Percentiles rank a stretch among this genome's conserved stretches.
phyloP scores from a whole-genome alignment of 1,140 invertebrate species.

The Formica selysi region DNA sequence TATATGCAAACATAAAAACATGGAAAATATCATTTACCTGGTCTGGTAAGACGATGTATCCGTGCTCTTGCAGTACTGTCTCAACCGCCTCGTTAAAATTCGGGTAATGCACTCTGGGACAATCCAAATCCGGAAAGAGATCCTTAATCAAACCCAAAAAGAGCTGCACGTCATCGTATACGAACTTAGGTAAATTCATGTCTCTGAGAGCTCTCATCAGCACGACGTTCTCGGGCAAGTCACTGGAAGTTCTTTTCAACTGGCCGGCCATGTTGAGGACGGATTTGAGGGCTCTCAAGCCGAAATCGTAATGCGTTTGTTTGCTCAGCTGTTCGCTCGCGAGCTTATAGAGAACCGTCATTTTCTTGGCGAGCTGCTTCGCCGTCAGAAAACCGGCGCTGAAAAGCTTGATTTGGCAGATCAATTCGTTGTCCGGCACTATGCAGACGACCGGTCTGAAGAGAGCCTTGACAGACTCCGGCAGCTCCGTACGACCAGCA shows the following conservation, averaged over 20 bases:
- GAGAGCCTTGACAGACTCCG: conserved; percentile 95
- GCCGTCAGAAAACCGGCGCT: conserved; percentile 96
- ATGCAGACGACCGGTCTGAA: conserved; percentile 96
- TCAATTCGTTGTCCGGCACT: conserved; percentile 95
- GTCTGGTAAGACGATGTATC: conserved; percentile 91
- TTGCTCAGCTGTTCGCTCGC: conserved; percentile 95
- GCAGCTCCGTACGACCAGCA: conserved; percentile 95
- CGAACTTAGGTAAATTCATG: conserved; percentile 97
- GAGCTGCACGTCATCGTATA: conserved; percentile 95
- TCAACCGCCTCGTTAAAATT: conserved; percentile 94
- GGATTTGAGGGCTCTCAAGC: conserved; percentile 94
- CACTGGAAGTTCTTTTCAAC: conserved; percentile 91
- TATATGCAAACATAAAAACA: not conserved
- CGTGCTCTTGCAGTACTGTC: conserved; percentile 88
- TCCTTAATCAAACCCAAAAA: conserved; percentile 96
- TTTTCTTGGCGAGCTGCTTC: conserved; percentile 96
- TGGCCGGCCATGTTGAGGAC: conserved; percentile 96
- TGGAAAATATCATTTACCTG: conserved; percentile 88
- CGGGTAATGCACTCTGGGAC: conserved; percentile 93
- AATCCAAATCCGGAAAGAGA: conserved; percentile 95
- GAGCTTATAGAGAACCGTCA: conserved; percentile 95
- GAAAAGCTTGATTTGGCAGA: conserved; percentile 96
- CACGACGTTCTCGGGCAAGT: conserved; percentile 93
- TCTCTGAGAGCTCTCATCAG: conserved; percentile 95
- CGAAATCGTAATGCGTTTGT: conserved; percentile 97